These are phyloP conservation scores for Pseudomyrmex flavicornis DNA, from an alignment of 1,140 invertebrate genomes.

Conservation along the genomic window DNA sequence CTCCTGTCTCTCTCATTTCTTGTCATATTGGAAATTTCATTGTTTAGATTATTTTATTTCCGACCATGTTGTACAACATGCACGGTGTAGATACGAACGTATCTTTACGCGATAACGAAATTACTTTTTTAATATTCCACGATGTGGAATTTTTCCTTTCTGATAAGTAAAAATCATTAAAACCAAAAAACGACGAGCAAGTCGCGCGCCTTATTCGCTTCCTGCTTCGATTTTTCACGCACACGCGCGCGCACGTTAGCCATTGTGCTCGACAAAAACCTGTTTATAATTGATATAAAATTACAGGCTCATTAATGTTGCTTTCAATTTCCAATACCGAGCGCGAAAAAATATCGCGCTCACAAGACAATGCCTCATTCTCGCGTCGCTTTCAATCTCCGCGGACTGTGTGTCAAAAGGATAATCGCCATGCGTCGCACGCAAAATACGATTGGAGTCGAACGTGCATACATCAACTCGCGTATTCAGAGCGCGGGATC, in stretches of 20 bases:
- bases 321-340: not conserved
- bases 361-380: not conserved
- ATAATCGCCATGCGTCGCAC: constrained; percentile 21
- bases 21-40: no score
- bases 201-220: no score
- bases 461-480: not conserved
- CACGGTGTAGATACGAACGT: not conserved
- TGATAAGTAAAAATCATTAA: no score
- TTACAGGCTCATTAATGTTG: constrained; percentile 6
- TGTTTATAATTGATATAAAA: no score
- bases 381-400: constrained; percentile 6
- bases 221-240: not conserved
- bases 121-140: not conserved
- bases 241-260: no score
- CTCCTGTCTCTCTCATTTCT: no score
- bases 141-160: no score
- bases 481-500: not conserved
- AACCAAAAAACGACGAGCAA: no score
- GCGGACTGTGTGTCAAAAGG: not conserved
- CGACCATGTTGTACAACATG: no score
- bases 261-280: no score
- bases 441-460: constrained; percentile 23
- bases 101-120: not conserved
- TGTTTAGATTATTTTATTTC: no score
- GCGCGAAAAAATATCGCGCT: not conserved